These are phyloP conservation scores for Coranthus polyacanthus DNA, from an alignment of 2,797 vertebrate species.

Conservation along the genomic window DNA sequence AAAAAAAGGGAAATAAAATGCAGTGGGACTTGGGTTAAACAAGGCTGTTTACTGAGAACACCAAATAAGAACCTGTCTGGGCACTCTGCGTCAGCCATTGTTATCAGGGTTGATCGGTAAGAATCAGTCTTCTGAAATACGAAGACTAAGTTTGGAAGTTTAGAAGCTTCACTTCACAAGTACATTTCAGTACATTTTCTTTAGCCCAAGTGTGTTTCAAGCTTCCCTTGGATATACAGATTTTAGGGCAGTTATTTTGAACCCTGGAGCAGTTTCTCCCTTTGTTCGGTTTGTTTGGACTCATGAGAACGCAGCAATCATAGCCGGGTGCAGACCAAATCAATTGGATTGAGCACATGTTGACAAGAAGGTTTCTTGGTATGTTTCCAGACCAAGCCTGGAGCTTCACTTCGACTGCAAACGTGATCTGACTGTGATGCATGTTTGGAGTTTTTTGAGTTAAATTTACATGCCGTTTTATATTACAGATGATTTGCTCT, in stretches of 20 bases:
- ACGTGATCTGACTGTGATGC: slow-evolving; percentile 28
- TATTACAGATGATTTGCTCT: slow-evolving; percentile 9
- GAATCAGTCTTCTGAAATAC: slow-evolving; percentile 7
- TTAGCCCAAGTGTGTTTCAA: slow-evolving; percentile 10
- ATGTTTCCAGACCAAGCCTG: slow-evolving; percentile 27
- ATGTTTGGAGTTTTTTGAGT: background rate
- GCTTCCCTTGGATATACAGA: slow-evolving; percentile 1
- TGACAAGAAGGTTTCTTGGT: slow-evolving; percentile 41
- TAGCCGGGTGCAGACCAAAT: slow-evolving; percentile 39
- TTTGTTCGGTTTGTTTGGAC: slow-evolving; percentile 45
- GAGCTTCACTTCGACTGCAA: slow-evolving; percentile 26
- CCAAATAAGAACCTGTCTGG: background rate
- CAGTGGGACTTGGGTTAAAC: background rate
- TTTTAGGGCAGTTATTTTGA: slow-evolving; percentile 35
- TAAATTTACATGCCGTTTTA: background rate
- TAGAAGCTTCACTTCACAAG: background rate
- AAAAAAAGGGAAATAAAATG: slow-evolving; percentile 17
- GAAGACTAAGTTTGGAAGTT: background rate
- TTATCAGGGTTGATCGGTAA: slow-evolving; percentile 3
- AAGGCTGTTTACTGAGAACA: background rate
- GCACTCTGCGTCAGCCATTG: background rate
- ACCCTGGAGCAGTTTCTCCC: slow-evolving; percentile 37
- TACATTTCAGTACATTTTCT: background rate
- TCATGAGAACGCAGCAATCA: slow-evolving; percentile 52
- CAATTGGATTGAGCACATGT: slow-evolving; percentile 44